Percentiles rank a stretch among this genome's conserved stretches.
phyloP scores from a whole-genome alignment of 2,888 invertebrate genomes.

The Rhagonycha fulva region DNA sequence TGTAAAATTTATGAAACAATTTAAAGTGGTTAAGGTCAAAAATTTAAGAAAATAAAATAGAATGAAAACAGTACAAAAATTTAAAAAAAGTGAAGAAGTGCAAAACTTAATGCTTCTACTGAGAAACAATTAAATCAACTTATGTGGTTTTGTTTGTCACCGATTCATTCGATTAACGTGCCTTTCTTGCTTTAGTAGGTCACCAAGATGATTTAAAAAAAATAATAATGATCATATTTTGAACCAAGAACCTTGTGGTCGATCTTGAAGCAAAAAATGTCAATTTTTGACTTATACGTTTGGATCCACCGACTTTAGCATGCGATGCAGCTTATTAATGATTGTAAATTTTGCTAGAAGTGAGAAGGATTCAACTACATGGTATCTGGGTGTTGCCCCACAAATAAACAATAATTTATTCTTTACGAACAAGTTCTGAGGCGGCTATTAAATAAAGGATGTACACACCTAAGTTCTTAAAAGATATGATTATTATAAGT shows the following conservation, averaged over 20 bases:
- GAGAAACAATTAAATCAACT: not conserved
- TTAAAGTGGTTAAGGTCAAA: too few species aligned
- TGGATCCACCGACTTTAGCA: not conserved
- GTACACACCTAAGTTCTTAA: not conserved
- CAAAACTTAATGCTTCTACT: not conserved
- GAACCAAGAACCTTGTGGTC: not conserved
- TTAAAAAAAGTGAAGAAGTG: too few species aligned
- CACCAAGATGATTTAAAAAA: not conserved
- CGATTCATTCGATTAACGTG: not conserved
- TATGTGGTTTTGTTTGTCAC: not conserved
- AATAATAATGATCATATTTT: not conserved
- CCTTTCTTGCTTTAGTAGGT: not conserved
- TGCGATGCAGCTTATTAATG: not conserved
- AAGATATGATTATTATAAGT: not conserved
- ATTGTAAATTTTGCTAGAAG: not conserved
- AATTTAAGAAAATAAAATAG: too few species aligned
- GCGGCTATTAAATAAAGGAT: conserved; percentile 1
- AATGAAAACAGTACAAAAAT: too few species aligned
- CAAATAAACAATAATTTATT: conserved; percentile 4
- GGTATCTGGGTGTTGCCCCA: not conserved
- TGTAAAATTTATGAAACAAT: too few species aligned
- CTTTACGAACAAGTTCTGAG: not conserved
- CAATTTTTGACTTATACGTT: not conserved
- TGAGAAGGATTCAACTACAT: not conserved
- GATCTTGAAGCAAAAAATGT: not conserved